These are phyloP conservation scores for Phrynosoma platyrhinos DNA, from an alignment of 2,113 vertebrate genomes.

Conservation along the genomic window DNA sequence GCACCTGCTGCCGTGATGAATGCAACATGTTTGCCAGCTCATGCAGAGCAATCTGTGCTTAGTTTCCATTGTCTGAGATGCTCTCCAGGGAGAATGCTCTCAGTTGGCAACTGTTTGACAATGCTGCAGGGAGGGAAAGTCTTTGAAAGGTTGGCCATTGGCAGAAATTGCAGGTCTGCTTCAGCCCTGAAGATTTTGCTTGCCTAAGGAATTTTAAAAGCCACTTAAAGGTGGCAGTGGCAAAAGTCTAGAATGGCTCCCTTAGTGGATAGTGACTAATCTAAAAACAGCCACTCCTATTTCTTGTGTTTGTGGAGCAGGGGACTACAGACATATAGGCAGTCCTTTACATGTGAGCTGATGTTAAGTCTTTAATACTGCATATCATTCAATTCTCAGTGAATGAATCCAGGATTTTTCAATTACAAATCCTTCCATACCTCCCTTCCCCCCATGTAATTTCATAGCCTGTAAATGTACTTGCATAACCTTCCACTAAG, in stretches of 20 bases:
- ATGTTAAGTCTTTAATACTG: neutral
- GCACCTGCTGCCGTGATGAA: conserved; percentile 11
- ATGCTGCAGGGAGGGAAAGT: conserved; percentile 36
- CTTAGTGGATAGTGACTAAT: too few species aligned
- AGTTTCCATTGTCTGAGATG: conserved; percentile 26
- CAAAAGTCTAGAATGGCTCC: neutral
- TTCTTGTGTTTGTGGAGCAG: neutral
- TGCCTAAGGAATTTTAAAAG: neutral
- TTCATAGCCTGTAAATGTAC: too few species aligned
- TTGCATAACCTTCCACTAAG: too few species aligned
- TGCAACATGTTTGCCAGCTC: conserved; percentile 24
- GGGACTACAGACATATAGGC: neutral
- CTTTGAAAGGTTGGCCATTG: conserved; percentile 30
- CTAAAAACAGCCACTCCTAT: too few species aligned
- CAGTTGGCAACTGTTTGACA: conserved; percentile 29
- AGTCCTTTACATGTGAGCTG: neutral
- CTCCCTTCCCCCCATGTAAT: too few species aligned
- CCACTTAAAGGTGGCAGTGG: neutral
- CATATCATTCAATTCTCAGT: too few species aligned
- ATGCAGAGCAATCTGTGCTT: conserved; percentile 23
- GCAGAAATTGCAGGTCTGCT: neutral
- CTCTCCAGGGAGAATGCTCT: conserved; percentile 10
- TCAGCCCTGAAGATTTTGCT: neutral
- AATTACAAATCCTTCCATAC: neutral
- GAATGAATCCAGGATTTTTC: too few species aligned